Evolutionary conservation across 2,888 invertebrate genomes (phyloP), one percentile per base, ranked within the genome.

Genomic region (Papilio demoleus): DNA sequence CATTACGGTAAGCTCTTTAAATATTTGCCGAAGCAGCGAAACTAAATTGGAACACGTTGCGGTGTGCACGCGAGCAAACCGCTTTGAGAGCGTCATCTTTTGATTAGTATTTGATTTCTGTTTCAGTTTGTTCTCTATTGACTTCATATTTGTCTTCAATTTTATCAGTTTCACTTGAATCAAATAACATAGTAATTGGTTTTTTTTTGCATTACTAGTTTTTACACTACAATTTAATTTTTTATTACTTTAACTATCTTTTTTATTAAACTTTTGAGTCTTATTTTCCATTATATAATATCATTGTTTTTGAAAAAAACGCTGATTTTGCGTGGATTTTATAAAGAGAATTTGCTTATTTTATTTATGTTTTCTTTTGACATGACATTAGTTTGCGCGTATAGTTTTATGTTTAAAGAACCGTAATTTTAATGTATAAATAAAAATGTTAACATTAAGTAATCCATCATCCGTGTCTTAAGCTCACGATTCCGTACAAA

Each of bases 21-120:
- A 66, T 65, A 66, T 79, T 78, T 76, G 78, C 74, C 73, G 45
- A 61, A 71, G 68, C 71, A 73, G 76, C 75, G 75, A 78, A 75
- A 77, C 74, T 74, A 72, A 70, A 65, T 65, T 65, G 56, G 42
- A 56, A 58, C 58, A 31, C 58, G 31, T 42, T 65, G 65, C 42
- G 56, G 50, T 50, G n/a, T 22, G 50, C 50, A 50, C 36, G 22
- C 4, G 42, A 40, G 24, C 53, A 31, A 17, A 31, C 53, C n/a
- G 53, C 53, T 56, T 56, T 31, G 31, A 31, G 53, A 56, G 53
- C n/a, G 31, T 56, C 12, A 56, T 56, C 53, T 56, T 56, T 56
- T 56, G 53, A 56, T 56, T 56, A 56, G 31, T 56, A 56, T 56
- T 61, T 40, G 40, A 42, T 24, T 61, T 27, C 27, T 61, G 61